These are phyloP conservation scores for Dromococcyx pavoninus DNA, from an alignment of 2,797 vertebrate species.

Conservation along the genomic window DNA sequence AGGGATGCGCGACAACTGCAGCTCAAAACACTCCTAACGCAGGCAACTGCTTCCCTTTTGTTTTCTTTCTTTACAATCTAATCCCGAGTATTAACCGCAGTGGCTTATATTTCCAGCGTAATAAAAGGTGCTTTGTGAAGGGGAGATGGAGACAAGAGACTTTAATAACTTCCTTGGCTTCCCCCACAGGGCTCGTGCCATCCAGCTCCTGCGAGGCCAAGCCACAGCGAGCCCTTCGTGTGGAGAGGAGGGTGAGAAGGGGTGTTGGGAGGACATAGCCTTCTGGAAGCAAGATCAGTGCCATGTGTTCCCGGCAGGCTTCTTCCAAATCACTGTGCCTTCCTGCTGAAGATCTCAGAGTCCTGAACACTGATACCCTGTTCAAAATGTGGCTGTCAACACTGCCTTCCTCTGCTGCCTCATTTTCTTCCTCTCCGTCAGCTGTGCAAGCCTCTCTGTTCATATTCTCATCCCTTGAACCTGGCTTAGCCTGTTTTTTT, in stretches of 20 bases:
- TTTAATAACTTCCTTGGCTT: not conserved
- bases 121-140: constrained; percentile 37
- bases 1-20: not conserved
- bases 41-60: constrained; percentile 11
- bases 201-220: not conserved
- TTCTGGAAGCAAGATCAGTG: not conserved
- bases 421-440: not conserved
- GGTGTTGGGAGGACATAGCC: not conserved
- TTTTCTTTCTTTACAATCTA: constrained; percentile 44
- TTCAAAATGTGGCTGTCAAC: not conserved
- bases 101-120: not conserved
- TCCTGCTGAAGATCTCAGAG: not conserved
- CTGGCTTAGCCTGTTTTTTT: not conserved
- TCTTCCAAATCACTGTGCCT: not conserved
- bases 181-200: not conserved
- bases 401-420: not conserved
- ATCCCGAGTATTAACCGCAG: not conserved
- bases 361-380: not conserved
- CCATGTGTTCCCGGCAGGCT: accelerated
- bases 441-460: not conserved
- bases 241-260: not conserved
- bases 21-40: not conserved
- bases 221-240: accelerated
- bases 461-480: not conserved
- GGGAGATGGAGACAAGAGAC: constrained; percentile 24